phyloP scores from a whole-genome alignment of 2,113 vertebrate species.

The Cheirogaleus medius region DNA sequence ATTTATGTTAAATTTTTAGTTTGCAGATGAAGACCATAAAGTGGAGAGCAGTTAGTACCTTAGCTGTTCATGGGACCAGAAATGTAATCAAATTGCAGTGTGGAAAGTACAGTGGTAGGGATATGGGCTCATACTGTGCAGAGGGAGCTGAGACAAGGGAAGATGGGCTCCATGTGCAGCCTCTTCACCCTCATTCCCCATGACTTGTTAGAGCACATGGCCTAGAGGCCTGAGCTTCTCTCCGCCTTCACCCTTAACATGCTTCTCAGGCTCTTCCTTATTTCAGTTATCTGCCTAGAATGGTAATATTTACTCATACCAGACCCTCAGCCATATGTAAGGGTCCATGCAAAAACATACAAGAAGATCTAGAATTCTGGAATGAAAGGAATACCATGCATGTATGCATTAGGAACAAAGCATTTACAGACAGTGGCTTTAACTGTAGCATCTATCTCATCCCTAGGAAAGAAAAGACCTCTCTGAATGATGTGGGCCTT shows the following conservation, averaged over 20 bases:
- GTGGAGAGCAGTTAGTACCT: not conserved
- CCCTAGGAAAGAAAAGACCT: not conserved
- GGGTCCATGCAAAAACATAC: not conserved
- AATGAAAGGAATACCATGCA: not conserved
- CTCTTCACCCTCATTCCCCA: not conserved
- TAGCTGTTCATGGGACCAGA: not conserved
- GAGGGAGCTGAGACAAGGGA: not conserved
- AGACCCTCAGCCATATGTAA: not conserved
- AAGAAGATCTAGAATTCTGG: not conserved
- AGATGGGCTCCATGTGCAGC: rapidly evolving
- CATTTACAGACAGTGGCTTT: not conserved
- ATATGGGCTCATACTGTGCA: rapidly evolving
- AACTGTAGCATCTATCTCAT: not conserved
- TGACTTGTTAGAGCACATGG: not conserved
- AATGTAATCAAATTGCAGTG: not conserved
- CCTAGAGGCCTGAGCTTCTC: not conserved
- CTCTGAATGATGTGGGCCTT: not conserved
- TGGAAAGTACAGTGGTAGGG: rapidly evolving
- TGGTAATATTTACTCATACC: not conserved
- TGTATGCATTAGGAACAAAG: not conserved
- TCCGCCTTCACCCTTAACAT: not conserved
- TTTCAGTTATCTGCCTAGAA: not conserved
- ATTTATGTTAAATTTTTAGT: not conserved
- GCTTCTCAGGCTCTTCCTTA: not conserved
- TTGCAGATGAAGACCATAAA: not conserved